Evolutionary conservation across 1,140 invertebrate species (phyloP).

Genomic region (Dinoponera quadriceps): DNA sequence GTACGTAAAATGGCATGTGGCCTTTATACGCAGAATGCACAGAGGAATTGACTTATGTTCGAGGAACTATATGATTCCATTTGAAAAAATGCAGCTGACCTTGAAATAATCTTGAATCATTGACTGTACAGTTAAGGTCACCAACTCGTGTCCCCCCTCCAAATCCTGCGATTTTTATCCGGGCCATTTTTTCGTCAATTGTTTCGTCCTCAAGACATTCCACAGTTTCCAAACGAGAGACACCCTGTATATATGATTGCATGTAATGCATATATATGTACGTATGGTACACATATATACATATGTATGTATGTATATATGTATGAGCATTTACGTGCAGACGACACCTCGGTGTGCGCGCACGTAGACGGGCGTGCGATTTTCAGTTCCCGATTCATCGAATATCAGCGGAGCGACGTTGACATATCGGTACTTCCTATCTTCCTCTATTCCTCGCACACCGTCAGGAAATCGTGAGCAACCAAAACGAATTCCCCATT

Average conservation of each 20-base stretch:
- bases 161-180: too few species aligned
- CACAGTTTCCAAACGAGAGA: too few species aligned
- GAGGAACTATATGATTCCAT: too few species aligned
- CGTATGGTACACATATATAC: slow-evolving; percentile 18
- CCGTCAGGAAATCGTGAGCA: slow-evolving; percentile 44
- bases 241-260: neutral
- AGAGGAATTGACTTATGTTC: too few species aligned
- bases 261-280: slow-evolving; percentile 31
- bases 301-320: slow-evolving; percentile 28
- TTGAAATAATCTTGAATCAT: too few species aligned
- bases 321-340: neutral
- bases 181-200: too few species aligned
- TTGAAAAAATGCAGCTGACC: too few species aligned
- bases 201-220: too few species aligned
- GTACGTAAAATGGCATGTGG: too few species aligned
- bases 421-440: slow-evolving; percentile 60
- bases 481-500: slow-evolving; percentile 70
- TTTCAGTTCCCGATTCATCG: slow-evolving; percentile 63
- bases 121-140: too few species aligned
- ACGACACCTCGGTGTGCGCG: slow-evolving; percentile 6
- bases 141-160: too few species aligned
- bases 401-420: slow-evolving; percentile 49
- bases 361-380: slow-evolving; percentile 35
- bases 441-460: slow-evolving; percentile 63
- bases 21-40: too few species aligned